Evolutionary conservation across 2,113 vertebrate genomes (phyloP).

Genomic region (Pygoscelis adeliae): DNA sequence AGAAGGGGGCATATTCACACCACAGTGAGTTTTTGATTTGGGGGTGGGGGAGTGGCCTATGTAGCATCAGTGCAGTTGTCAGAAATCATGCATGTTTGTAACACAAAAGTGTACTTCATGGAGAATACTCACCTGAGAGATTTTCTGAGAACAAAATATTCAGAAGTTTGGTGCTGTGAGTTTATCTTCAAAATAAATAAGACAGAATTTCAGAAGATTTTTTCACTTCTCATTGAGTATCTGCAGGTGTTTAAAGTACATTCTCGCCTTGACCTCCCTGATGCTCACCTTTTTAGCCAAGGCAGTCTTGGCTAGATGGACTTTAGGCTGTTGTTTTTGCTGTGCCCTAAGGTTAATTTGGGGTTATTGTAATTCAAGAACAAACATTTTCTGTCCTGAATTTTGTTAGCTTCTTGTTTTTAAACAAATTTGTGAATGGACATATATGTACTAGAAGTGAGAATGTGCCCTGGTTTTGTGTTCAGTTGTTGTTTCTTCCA

Average conservation of each 20-base stretch:
- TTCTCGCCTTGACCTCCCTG: background rate
- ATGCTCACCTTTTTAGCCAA: background rate
- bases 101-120: background rate
- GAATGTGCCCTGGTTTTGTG: background rate
- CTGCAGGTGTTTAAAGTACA: background rate
- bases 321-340: background rate
- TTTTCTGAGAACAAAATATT: background rate
- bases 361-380: background rate
- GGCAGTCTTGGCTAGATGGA: too few species aligned
- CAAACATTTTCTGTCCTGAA: background rate
- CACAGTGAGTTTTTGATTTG: background rate
- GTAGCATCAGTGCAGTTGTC: background rate
- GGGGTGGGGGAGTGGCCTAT: rapidly evolving
- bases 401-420: background rate
- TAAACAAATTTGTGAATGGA: background rate
- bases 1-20: too few species aligned
- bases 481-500: background rate
- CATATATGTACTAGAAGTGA: background rate
- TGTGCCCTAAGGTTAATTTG: background rate
- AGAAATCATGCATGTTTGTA: background rate
- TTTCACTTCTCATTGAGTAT: background rate
- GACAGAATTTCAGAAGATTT: background rate
- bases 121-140: background rate
- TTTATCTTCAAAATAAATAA: background rate
- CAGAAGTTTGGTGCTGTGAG: background rate